Conservation (phyloP, 2,113 vertebrate genomes). For the Solea senegalensis region DNA sequence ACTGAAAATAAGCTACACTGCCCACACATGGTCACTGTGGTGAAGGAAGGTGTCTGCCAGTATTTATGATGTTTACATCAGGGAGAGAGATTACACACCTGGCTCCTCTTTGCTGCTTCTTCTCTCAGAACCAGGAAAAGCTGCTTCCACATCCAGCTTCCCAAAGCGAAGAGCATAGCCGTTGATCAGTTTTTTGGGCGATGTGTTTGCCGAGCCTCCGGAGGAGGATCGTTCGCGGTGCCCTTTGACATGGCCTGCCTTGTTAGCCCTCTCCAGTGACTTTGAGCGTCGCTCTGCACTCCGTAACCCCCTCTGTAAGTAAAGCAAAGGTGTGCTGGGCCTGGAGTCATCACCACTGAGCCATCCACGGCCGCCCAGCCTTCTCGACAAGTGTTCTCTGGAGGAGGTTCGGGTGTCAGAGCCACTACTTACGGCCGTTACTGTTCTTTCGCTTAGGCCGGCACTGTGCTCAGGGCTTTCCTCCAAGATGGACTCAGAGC, state of each 20-base stretch:
- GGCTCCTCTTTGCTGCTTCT: conserved; percentile 76
- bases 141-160: conserved; percentile 75
- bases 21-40: neutral
- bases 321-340: conserved; percentile 66
- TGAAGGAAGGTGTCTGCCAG: neutral
- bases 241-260: conserved; percentile 73
- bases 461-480: conserved; percentile 69
- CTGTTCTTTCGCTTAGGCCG: conserved; percentile 36
- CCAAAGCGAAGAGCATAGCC: conserved; percentile 78
- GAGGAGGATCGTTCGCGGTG: conserved; percentile 77
- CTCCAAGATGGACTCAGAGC: conserved; percentile 83
- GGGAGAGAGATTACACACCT: conserved; percentile 65
- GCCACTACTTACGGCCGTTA: conserved; percentile 62
- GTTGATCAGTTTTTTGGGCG: conserved; percentile 79
- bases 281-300: conserved; percentile 78
- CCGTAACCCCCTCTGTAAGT: conserved; percentile 63
- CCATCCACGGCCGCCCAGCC: conserved; percentile 65
- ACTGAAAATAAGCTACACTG: neutral
- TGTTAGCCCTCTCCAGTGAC: conserved; percentile 82
- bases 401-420: conserved; percentile 55
- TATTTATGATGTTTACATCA: no score
- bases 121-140: conserved; percentile 67
- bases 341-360: conserved; percentile 63
- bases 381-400: conserved; percentile 64
- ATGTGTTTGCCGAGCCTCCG: conserved; percentile 67